phyloP scores from a whole-genome alignment of 2,888 invertebrate species.

The Stenurella melanura region DNA sequence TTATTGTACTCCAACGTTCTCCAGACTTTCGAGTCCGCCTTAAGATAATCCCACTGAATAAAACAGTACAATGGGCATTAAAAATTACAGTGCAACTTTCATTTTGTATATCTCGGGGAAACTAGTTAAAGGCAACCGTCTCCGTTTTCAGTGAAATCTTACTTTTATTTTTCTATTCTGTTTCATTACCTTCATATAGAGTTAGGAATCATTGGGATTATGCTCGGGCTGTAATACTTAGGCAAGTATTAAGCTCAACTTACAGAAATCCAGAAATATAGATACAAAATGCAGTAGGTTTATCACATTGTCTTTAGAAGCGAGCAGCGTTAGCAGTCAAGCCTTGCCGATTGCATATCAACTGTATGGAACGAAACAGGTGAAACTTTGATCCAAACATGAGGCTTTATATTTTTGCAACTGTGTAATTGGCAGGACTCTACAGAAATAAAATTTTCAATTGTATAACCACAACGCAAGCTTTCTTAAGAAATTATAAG shows the following conservation, averaged over 20 bases:
- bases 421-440: too few relatives aligned
- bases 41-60: conserved; percentile 56
- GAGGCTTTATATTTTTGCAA: too few relatives aligned
- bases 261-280: background rate
- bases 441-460: too few relatives aligned
- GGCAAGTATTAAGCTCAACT: background rate
- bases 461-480: too few relatives aligned
- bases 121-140: conserved; percentile 14
- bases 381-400: too few relatives aligned
- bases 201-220: conserved; percentile 11
- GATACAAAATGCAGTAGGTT: background rate
- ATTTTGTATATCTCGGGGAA: conserved; percentile 41
- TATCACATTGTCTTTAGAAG: background rate
- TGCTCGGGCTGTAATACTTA: background rate
- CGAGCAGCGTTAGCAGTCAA: background rate
- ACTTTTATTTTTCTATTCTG: conserved; percentile 9
- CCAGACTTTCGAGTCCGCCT: conserved; percentile 47
- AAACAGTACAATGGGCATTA: conserved; percentile 58
- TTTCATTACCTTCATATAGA: conserved; percentile 1
- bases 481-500: too few relatives aligned
- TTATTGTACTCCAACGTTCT: conserved; percentile 46
- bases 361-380: background rate
- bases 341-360: background rate
- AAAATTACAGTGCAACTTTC: conserved; percentile 55
- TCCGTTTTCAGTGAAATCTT: conserved; percentile 6